A percentile compares a stretch with the other conserved stretches of the same genome.
Evolutionary conservation across 2,113 vertebrate genomes (phyloP).

Genomic region (Cyprinodon tularosa): DNA sequence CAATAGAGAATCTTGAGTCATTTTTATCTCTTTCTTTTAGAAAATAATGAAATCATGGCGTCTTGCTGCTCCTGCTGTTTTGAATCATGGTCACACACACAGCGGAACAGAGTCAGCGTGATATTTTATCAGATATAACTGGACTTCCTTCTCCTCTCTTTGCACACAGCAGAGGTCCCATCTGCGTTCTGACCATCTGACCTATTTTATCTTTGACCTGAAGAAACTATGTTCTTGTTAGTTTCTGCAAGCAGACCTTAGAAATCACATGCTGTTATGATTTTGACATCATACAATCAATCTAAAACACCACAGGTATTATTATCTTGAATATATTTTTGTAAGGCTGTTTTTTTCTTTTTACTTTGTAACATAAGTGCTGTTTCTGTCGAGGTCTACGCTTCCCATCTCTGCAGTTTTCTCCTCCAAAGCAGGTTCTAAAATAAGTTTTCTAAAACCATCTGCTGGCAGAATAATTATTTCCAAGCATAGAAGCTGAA

Average conservation of each 20-base stretch:
- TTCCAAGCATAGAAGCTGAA: slow-evolving; percentile 13
- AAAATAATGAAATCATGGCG: neutral
- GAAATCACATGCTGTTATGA: neutral
- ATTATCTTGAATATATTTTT: neutral
- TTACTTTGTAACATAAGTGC: neutral
- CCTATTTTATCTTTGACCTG: neutral
- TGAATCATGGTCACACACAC: neutral
- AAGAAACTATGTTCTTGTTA: neutral
- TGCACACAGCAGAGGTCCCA: neutral
- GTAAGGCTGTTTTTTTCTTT: neutral
- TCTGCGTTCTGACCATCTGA: neutral
- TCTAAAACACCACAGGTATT: neutral
- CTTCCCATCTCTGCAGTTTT: neutral
- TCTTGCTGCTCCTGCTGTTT: neutral
- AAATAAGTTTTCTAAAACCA: neutral
- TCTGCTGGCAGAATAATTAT: slow-evolving; percentile 11
- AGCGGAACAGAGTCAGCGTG: neutral
- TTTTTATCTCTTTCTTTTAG: neutral
- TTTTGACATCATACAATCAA: too few species aligned
- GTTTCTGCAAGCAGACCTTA: neutral
- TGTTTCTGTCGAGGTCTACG: neutral
- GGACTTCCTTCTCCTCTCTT: neutral
- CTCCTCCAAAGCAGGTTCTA: neutral
- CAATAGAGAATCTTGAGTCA: neutral
- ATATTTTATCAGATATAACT: neutral